These are phyloP conservation scores for Gephyroberyx darwinii DNA, from an alignment of 2,797 vertebrate species.

Conservation along the genomic window DNA sequence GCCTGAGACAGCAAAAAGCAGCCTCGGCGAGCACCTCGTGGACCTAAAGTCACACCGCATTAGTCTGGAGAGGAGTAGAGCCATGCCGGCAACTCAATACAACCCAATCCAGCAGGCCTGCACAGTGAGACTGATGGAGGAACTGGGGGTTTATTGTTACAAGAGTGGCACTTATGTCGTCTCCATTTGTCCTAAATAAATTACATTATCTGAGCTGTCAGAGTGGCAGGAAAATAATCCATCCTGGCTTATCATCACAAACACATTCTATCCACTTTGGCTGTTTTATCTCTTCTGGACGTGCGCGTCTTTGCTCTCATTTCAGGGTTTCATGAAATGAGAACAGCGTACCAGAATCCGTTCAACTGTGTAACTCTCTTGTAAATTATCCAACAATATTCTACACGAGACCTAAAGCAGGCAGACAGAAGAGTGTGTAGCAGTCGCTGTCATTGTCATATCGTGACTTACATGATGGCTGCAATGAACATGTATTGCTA, in stretches of 20 bases:
- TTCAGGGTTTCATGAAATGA: constrained; percentile 40
- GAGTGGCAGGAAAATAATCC: constrained; percentile 63
- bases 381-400: constrained; percentile 29
- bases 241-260: constrained; percentile 65
- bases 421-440: neutral
- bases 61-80: constrained; percentile 43
- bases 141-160: constrained; percentile 59
- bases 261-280: constrained; percentile 59
- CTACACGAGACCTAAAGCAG: constrained; percentile 2
- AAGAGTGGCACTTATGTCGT: constrained; percentile 56
- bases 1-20: constrained; percentile 64
- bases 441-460: constrained; percentile 26
- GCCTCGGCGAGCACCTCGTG: constrained; percentile 44
- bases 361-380: neutral
- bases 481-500: constrained; percentile 6
- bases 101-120: constrained; percentile 29
- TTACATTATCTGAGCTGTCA: constrained; percentile 67
- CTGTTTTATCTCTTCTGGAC: constrained; percentile 12
- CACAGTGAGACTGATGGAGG: constrained; percentile 33
- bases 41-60: constrained; percentile 59
- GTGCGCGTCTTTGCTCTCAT: constrained; percentile 35
- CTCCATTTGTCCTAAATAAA: constrained; percentile 65
- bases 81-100: constrained; percentile 53
- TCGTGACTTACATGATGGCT: constrained; percentile 16
- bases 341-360: constrained; percentile 31